phyloP scores from a whole-genome alignment of 1,140 invertebrate species.

The Coboldia fuscipes region DNA sequence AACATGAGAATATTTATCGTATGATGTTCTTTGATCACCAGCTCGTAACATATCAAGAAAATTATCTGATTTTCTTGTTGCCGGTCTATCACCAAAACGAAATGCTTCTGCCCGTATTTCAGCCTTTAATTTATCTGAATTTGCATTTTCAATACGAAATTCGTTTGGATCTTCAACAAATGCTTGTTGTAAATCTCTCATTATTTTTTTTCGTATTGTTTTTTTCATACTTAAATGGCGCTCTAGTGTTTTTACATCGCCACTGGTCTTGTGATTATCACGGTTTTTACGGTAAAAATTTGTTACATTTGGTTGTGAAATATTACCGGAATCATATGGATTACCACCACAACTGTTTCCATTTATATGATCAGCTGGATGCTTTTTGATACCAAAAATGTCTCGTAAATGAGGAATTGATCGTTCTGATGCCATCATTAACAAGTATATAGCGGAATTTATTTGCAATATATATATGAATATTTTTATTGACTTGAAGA shows the following conservation, averaged over 20 bases:
- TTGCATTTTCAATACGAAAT: slow-evolving; percentile 41
- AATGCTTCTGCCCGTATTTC: slow-evolving; percentile 41
- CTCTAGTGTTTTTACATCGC: slow-evolving; percentile 53
- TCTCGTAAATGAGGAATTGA: slow-evolving; percentile 43
- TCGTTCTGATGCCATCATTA: slow-evolving; percentile 29
- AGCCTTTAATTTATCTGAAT: slow-evolving; percentile 40
- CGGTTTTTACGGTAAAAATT: slow-evolving; percentile 29
- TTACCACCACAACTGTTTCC: slow-evolving; percentile 4
- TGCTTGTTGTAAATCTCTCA: slow-evolving; percentile 54
- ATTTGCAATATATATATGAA: too few species aligned
- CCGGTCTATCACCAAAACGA: slow-evolving; percentile 37
- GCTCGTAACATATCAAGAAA: slow-evolving; percentile 46
- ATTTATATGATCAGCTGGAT: slow-evolving; percentile 12
- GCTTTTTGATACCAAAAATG: slow-evolving; percentile 35
- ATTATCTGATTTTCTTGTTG: slow-evolving; percentile 15
- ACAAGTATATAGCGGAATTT: too few species aligned
- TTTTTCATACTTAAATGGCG: slow-evolving; percentile 71
- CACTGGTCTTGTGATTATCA: slow-evolving; percentile 37
- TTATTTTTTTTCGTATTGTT: slow-evolving; percentile 66
- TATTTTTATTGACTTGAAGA: too few species aligned
- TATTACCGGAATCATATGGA: too few species aligned
- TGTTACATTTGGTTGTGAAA: too few species aligned
- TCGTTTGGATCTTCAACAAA: slow-evolving; percentile 53
- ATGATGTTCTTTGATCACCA: slow-evolving; percentile 28
- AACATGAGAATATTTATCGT: slow-evolving; percentile 20